These are phyloP conservation scores for Spermophilus dauricus DNA, from an alignment of 2,113 vertebrate species.

Conservation along the genomic window DNA sequence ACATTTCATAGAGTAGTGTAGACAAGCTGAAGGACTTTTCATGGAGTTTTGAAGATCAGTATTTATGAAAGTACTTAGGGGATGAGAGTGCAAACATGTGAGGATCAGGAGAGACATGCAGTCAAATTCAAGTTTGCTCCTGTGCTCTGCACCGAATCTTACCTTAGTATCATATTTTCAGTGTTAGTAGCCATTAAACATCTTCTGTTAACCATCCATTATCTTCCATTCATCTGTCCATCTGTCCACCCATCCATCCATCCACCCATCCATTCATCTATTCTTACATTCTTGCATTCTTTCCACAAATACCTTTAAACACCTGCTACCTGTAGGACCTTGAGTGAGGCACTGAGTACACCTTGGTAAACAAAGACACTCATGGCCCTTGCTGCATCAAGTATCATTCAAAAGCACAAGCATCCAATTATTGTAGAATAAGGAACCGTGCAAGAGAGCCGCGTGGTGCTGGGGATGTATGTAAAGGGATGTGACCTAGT, in stretches of 20 bases:
- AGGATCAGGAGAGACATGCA: neutral
- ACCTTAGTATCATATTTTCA: neutral
- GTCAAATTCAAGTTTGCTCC: neutral
- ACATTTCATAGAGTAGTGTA: neutral
- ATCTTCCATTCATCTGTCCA: neutral
- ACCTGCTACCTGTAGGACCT: neutral
- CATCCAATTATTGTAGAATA: rapidly evolving
- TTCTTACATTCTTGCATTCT: neutral
- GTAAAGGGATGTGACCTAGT: neutral
- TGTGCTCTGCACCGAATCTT: neutral
- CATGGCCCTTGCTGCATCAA: neutral
- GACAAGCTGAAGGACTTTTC: neutral
- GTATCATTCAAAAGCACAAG: neutral
- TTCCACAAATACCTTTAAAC: neutral
- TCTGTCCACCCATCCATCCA: too few relatives aligned
- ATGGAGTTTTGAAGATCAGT: neutral
- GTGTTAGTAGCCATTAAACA: neutral
- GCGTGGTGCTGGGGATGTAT: neutral
- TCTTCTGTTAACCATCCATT: too few relatives aligned
- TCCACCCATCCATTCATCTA: too few relatives aligned
- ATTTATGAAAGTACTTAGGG: neutral
- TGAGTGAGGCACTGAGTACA: neutral
- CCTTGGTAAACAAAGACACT: neutral
- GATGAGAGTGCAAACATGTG: neutral
- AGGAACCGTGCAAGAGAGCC: neutral